Percentiles rank a stretch among this genome's conserved stretches.
These are phyloP conservation scores for Anguilla japonica DNA, from an alignment of 2,113 vertebrate species.

Conservation along the genomic window DNA sequence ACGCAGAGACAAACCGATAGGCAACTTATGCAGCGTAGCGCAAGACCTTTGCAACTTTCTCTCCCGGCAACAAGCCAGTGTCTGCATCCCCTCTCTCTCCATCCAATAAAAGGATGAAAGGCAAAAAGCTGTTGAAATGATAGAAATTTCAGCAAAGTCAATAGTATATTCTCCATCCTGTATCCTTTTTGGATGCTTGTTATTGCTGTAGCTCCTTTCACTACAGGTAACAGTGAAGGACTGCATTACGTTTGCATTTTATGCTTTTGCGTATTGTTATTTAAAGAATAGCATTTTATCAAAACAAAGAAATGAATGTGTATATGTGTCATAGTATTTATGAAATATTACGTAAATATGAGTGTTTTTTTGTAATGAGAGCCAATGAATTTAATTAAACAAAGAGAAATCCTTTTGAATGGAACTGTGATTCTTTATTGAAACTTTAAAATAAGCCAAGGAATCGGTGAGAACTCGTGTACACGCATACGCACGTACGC, in stretches of 20 bases:
- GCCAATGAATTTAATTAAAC: slow-evolving; percentile 12
- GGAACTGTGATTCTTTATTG: background rate
- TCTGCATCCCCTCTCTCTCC: background rate
- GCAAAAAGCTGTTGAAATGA: background rate
- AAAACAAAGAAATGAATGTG: background rate
- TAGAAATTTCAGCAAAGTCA: background rate
- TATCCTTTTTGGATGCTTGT: slow-evolving; percentile 1
- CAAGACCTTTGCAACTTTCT: background rate
- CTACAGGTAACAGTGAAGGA: background rate
- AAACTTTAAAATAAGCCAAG: background rate
- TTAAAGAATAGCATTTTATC: slow-evolving; percentile 13
- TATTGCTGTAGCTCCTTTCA: background rate
- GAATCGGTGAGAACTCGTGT: background rate
- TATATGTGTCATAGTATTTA: slow-evolving; percentile 18
- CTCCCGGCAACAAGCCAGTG: background rate
- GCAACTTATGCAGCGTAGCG: background rate
- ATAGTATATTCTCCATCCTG: slow-evolving; percentile 8
- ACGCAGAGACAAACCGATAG: background rate
- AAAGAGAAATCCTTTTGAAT: slow-evolving; percentile 18
- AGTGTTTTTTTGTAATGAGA: slow-evolving; percentile 15
- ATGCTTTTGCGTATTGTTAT: slow-evolving; percentile 15
- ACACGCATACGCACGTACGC: background rate
- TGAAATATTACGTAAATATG: slow-evolving; percentile 1
- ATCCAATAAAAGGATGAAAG: background rate
- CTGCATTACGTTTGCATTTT: background rate